Base-by-base conservation (phyloP, 1,140 invertebrate species). In the Telenomus remus region DNA sequence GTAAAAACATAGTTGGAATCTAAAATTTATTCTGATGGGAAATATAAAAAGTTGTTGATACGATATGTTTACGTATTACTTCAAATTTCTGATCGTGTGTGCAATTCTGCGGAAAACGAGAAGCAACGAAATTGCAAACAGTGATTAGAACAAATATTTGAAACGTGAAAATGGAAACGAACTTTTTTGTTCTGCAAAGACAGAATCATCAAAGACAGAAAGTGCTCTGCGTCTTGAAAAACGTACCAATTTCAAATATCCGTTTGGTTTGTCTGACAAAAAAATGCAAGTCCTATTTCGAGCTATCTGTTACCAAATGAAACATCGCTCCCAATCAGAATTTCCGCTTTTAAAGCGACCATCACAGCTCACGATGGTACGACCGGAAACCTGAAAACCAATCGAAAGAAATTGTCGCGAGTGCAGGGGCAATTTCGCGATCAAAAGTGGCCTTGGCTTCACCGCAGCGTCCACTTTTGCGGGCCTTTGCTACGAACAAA, bases 341-440 rank as follows among this genome's bases (percentile, higher is more conserved):
- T 39, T n/a, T 39, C n/a, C 37, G 37, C n/a, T 39, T n/a, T 10
- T 2, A 39, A 39, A 39, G 6, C 19, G 19, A 39, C 1, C 37
- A n/a, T 2, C 9, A 9, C 2, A 39, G 4, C 27, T 6, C 8
- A n/a, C 46, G 12, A 6, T 27, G n/a, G 19, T 27, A 50, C 35
- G 56, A 50, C 56, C 46, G 50, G 43, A 53, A 64, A 39, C 19
- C 43, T 43, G 60, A 19, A 37, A 47, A 53, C 33, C 48, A 54
- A 47, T 39, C 50, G 59, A 53, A 63, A 63, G 49, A 43, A 53
- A 63, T 46, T 63, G 59, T 63, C 59, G 33, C 59, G 42, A 53
- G 9, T 39, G 14, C 46, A 44, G 11, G 13, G 11, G 55, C 46
- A 59, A 63, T 61, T 61, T 51, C 19, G 19, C 57, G 37, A 50